Evolutionary conservation across 1,140 invertebrate genomes (phyloP).

Genomic region (Papilio dardanus): DNA sequence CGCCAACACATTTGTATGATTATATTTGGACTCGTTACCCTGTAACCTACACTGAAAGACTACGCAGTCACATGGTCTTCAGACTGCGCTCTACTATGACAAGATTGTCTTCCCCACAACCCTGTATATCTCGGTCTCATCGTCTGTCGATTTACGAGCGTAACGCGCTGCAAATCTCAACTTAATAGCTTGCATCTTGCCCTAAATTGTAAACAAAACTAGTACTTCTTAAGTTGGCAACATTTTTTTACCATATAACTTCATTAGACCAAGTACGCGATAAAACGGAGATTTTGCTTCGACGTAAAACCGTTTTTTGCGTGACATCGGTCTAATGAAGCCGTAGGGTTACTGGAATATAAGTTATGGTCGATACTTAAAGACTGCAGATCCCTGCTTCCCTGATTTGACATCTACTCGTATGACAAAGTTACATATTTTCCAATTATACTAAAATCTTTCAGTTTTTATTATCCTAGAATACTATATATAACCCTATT

Average conservation of each 20-base stretch:
- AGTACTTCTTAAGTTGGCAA: neutral
- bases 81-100: neutral
- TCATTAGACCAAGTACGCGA: too few relatives aligned
- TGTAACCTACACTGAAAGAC: neutral
- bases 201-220: conserved; percentile 1
- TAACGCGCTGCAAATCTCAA: neutral
- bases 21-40: neutral
- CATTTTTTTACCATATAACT: neutral
- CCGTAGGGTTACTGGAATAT: too few relatives aligned
- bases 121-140: neutral
- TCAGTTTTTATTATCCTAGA: too few relatives aligned
- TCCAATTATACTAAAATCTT: too few relatives aligned
- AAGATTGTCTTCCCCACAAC: neutral
- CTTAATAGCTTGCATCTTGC: neutral
- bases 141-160: neutral
- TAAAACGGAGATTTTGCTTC: too few relatives aligned
- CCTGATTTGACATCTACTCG: too few relatives aligned
- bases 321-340: too few relatives aligned
- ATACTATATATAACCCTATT: too few relatives aligned
- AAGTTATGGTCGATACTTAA: neutral
- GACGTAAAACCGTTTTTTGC: too few relatives aligned
- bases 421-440: too few relatives aligned
- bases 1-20: too few relatives aligned
- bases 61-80: neutral
- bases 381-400: too few relatives aligned